Evolutionary conservation across 2,888 invertebrate genomes (phyloP), one percentile per base, ranked within the genome.

Genomic region (Teleiodes luculella): DNA sequence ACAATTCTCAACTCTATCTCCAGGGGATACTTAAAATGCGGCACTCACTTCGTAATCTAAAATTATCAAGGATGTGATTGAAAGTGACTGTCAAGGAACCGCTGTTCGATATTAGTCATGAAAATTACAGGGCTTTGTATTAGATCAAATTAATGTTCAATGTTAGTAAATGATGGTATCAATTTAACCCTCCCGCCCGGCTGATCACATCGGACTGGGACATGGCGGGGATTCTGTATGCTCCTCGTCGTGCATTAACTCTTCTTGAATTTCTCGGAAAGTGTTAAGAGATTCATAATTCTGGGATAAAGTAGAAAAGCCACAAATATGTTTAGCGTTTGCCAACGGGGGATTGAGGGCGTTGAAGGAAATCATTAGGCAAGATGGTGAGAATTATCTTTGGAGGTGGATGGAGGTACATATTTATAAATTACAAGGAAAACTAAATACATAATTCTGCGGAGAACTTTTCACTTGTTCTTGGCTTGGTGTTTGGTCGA

Each of bases 21-120:
- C 60, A 65, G 37, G 53, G 58, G 58, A 61, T 67, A 70, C 61
- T 63, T 56, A 56, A 65, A 64, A 64, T 57, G 60, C 53, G 45
- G 30, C 53, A 14, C 46, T 28, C 53, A 14, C 46, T 16, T 14
- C 33, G 33, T 43, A 56, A 58, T 59, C 61, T 61, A 65, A 63
- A 64, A 60, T 62, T 62, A 62, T 61, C 56, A 53, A 54, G 60
- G 67, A 70, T 72, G 72, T 79, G 79, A 81, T 78, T 78, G 75
- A 80, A 78, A 78, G 75, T 73, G 60, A 61, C 80, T 80, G 81
- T 80, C 82, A 76, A 63, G 66, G 66, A 70, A 76, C 78, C 73
- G 76, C 74, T 83, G 81, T 80, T 68, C 61, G 63, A 64, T 73
- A 85, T 86, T 80, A 76, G 74, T 85, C 81, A 82, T 67, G 73